Evolutionary conservation across 2,888 invertebrate species (phyloP), one percentile per base, ranked within the genome.

Genomic region (Archips crataeganus): DNA sequence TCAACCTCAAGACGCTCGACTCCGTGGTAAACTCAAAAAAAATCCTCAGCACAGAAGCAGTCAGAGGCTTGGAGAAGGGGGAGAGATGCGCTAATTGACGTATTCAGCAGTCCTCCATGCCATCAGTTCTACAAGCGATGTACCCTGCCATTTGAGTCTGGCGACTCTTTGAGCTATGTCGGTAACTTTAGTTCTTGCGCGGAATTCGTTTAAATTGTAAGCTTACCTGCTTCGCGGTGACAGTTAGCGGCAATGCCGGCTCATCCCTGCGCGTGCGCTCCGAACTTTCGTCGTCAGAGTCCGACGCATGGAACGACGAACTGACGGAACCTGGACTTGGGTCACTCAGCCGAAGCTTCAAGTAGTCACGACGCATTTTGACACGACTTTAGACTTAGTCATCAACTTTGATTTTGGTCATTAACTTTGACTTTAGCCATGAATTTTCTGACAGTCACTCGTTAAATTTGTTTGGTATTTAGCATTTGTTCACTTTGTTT

Each of bases 271-370:
- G 84, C 11, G 89, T 86, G 73, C 90, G 80, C 62, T 92, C 91
- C 2, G 88, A 87, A 51, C 77, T 85, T 73, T 94, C 94, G 77
- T 94, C 94, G 66, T 94, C 94, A 15, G 94, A 94, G 79, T 94
- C 93, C 13, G 94, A 93, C 2, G 89, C 87, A 72, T 91, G 92
- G 77, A 90, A 88, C 36, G 91, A 91, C 0, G 88, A 83, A 70
- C 84, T 89, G 36, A 86, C 84, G 8, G 89, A 81, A 67, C 87
- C 87, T 0, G 92, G 90, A 75, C 85, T 90, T 0, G 94, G 94
- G 77, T 95, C 95, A 77, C 93, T 94, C 42, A 95, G 89, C 78
- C 94, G 86, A 77, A 95, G 81, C 77, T 92, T 92, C 57, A 95
- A 85, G 76, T 90, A 90, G 79, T 95, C 95, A 49, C 94, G 91